A percentile compares a stretch with the other conserved stretches of the same genome.
Evolutionary conservation across 2,113 vertebrate species (phyloP).

Genomic region (Carettochelys insculpta): DNA sequence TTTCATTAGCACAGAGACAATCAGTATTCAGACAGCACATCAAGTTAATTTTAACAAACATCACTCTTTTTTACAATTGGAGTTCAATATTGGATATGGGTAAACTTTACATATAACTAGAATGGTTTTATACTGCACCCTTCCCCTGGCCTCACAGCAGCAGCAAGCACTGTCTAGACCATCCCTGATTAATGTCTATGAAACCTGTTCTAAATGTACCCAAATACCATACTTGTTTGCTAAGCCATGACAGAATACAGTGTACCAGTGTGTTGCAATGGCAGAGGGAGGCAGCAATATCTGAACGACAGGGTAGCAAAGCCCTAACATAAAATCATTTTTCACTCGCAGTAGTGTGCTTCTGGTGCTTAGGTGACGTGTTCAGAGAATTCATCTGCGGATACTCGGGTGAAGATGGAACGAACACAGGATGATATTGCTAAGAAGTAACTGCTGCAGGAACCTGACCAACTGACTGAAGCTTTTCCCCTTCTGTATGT

Average conservation of each 20-base stretch:
- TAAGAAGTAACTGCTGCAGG: not conserved
- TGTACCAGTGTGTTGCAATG: not conserved
- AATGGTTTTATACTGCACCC: no score
- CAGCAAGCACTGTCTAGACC: no score
- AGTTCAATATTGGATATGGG: no score
- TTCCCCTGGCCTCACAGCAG: no score
- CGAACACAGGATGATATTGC: not conserved
- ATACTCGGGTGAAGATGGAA: not conserved
- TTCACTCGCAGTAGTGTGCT: not conserved
- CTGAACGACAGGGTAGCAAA: not conserved
- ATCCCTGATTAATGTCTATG: no score
- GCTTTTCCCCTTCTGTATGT: not conserved
- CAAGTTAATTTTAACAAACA: no score
- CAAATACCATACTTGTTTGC: not conserved
- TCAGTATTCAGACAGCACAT: no score
- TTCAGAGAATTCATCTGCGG: not conserved
- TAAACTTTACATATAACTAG: no score
- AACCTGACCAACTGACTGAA: not conserved
- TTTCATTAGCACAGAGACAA: no score
- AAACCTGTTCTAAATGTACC: no score
- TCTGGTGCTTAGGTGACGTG: not conserved
- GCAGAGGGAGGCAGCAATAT: not conserved
- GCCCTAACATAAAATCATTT: not conserved
- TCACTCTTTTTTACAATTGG: no score
- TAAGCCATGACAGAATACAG: not conserved